These are phyloP conservation scores for Podarcis raffonei DNA, from an alignment of 2,113 vertebrate genomes.

Conservation along the genomic window DNA sequence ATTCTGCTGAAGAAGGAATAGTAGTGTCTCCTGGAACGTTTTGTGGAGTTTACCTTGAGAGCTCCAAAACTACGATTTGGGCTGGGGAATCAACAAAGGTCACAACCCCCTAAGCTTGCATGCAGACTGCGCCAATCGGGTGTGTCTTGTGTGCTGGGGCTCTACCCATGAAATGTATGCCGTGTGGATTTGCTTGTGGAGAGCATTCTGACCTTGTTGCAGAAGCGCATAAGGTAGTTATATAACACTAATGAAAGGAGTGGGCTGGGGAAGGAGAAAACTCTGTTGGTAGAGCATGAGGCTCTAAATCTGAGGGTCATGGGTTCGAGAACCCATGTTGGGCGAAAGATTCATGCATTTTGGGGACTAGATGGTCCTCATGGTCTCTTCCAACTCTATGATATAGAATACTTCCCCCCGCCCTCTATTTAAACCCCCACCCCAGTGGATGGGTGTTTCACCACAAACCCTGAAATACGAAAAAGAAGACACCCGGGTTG, in stretches of 20 bases:
- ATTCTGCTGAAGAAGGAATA: not conserved
- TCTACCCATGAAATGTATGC: not conserved
- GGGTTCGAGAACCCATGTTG: no score
- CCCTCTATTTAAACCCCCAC: no score
- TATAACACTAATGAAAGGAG: not conserved
- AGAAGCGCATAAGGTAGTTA: not conserved
- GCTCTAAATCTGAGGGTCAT: no score
- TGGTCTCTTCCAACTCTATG: no score
- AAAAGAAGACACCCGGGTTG: no score
- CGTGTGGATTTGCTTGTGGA: not conserved
- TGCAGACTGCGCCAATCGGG: not conserved
- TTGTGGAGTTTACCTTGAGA: not conserved
- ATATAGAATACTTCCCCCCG: no score
- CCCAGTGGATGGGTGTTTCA: no score
- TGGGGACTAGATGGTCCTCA: no score
- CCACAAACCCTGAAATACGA: no score
- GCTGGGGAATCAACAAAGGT: not conserved
- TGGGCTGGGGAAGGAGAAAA: not conserved
- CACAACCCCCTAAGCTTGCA: not conserved
- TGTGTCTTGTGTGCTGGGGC: not conserved
- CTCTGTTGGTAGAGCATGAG: no score
- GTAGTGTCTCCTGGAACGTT: not conserved
- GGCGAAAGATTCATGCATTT: no score
- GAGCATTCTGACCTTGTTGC: not conserved
- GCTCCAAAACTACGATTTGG: not conserved